Evolutionary conservation across 2,888 invertebrate genomes (phyloP).

Genomic region (Tryphoninae sp.): DNA sequence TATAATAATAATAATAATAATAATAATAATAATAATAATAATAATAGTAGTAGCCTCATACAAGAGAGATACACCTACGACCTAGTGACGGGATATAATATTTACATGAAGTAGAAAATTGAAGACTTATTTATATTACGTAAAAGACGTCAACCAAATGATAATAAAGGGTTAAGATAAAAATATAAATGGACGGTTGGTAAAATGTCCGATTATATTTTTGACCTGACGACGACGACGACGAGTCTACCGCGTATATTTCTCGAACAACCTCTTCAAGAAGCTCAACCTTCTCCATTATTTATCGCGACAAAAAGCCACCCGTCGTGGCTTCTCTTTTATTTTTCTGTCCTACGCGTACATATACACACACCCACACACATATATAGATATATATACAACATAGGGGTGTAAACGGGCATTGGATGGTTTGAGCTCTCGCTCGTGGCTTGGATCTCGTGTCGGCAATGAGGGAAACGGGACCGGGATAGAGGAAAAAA

Average conservation of each 20-base stretch:
- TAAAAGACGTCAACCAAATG: not conserved
- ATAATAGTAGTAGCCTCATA: too few species aligned
- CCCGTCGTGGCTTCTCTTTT: slow-evolving; percentile 9
- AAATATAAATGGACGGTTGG: slow-evolving; percentile 27
- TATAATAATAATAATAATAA: too few species aligned
- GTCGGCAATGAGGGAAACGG: slow-evolving; percentile 20
- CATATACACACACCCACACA: not conserved
- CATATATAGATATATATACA: not conserved
- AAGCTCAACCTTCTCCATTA: slow-evolving; percentile 42
- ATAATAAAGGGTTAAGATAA: not conserved
- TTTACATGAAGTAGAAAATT: not conserved
- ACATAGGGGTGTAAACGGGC: slow-evolving; percentile 27
- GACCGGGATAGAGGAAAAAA: slow-evolving; percentile 6
- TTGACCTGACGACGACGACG: slow-evolving; percentile 59
- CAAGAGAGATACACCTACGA: too few species aligned
- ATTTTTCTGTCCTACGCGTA: not conserved
- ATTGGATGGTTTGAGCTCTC: slow-evolving; percentile 52
- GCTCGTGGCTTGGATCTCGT: slow-evolving; percentile 39
- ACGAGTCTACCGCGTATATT: slow-evolving; percentile 57
- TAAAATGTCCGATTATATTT: slow-evolving; percentile 47
- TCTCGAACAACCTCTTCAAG: slow-evolving; percentile 61
- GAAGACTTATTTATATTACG: not conserved
- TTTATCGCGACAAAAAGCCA: slow-evolving; percentile 58
- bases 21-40: too few species aligned
- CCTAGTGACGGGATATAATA: too few species aligned